These are phyloP conservation scores for Alcis repandata DNA, from an alignment of 2,888 invertebrate species.

Conservation along the genomic window DNA sequence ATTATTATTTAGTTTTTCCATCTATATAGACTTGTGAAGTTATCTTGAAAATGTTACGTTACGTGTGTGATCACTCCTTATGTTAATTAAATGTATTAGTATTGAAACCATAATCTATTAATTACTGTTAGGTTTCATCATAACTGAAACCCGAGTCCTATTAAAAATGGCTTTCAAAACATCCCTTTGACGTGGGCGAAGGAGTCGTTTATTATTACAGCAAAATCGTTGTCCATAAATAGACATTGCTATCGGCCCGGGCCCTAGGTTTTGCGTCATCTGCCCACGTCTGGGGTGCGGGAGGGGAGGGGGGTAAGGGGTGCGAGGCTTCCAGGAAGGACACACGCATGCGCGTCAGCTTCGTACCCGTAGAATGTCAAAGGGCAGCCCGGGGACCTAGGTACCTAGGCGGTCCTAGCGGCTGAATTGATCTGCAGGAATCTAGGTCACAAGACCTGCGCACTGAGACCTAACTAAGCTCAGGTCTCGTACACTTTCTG, in stretches of 20 bases:
- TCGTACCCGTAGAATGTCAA: conserved; percentile 71
- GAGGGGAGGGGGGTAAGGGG: conserved; percentile 43
- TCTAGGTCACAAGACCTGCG: conserved; percentile 52
- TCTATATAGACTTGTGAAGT: too few relatives aligned
- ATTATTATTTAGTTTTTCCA: too few relatives aligned
- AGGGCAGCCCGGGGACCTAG: conserved; percentile 76
- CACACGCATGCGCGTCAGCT: conserved; percentile 70
- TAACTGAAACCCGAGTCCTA: neutral
- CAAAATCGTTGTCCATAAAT: conserved; percentile 68
- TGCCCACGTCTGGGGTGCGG: conserved; percentile 63
- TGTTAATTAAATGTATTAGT: too few relatives aligned
- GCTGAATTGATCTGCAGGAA: conserved; percentile 67
- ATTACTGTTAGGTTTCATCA: neutral
- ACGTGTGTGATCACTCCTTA: too few relatives aligned
- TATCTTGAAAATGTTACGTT: too few relatives aligned
- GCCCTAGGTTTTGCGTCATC: conserved; percentile 74
- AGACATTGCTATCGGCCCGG: conserved; percentile 60
- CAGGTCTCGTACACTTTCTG: conserved; percentile 23
- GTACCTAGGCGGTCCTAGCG: conserved; percentile 62
- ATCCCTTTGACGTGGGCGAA: conserved; percentile 19
- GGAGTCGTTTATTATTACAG: conserved; percentile 37
- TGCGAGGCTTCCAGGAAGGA: conserved; percentile 46
- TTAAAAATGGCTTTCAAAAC: conserved; percentile 10
- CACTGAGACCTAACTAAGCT: conserved; percentile 34
- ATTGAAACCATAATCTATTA: too few relatives aligned